A percentile compares a stretch with the other conserved stretches of the same genome.
Conservation (phyloP, 2,113 vertebrate species). For the Semnopithecus entellus region DNA sequence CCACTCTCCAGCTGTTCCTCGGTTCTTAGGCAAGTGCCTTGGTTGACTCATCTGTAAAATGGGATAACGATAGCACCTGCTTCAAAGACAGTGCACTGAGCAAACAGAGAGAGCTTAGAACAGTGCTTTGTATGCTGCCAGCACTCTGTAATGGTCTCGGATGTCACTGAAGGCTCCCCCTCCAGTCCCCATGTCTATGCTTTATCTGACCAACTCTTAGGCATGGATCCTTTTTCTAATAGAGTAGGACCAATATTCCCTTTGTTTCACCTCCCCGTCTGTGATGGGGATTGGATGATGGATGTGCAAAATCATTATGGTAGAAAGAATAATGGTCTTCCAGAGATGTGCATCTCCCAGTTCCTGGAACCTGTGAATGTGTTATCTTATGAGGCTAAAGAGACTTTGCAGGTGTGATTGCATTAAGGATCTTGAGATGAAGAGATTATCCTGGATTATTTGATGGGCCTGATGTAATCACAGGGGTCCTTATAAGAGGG, state of each 20-base stretch:
- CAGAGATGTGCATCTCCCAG: not conserved
- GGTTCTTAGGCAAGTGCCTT: not conserved
- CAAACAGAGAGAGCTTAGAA: not conserved
- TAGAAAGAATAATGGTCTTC: not conserved
- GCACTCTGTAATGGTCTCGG: fast-evolving
- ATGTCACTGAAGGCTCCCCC: not conserved
- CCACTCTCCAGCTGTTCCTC: too few relatives aligned
- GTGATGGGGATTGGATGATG: not conserved
- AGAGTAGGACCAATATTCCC: too few relatives aligned
- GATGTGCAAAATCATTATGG: not conserved
- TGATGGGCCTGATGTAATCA: not conserved
- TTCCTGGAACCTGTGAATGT: too few relatives aligned
- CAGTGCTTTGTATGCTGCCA: fast-evolving
- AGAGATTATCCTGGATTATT: not conserved
- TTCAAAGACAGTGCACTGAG: fast-evolving
- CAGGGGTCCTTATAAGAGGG: not conserved
- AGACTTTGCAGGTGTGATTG: not conserved
- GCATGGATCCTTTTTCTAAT: not conserved
- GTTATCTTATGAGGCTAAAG: not conserved
- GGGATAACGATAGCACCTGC: not conserved
- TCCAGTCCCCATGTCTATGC: fast-evolving
- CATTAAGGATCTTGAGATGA: not conserved
- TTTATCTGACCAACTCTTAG: not conserved
- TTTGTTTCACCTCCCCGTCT: not conserved
- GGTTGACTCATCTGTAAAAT: not conserved